Base-by-base conservation (phyloP, 2,888 invertebrate genomes). In the Sinopyrophorus schimmeli region DNA sequence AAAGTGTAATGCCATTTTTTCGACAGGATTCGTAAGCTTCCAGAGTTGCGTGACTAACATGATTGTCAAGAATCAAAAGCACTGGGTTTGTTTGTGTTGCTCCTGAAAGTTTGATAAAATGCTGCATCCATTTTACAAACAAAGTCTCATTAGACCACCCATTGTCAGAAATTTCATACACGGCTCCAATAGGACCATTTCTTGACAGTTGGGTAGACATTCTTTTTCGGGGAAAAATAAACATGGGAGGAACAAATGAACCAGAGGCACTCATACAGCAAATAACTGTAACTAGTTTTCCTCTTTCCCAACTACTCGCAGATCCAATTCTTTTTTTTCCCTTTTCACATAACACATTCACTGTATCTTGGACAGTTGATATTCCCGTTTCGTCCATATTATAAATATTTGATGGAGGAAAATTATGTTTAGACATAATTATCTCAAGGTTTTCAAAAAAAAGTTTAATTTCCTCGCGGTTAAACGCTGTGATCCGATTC, bases 371-470 rank as follows among this genome's bases (percentile, higher is more conserved):
- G 2, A 65, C 64, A 4, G 62, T 67, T 15, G 61, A 60, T 5
- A 64, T 34, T 0, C 60, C 62, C 11, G 60, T 65, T 48, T 67
- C 63, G 51, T 66, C 64, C 6, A 59, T 30, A 51, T 67, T 69
- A 18, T 48, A 68, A n/a, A 67, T 54, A 28, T 44, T 31, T 14
- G 39, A 42, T 6, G 49, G 34, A 9, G 14, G 34, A 34, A 55
- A 55, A 7, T 39, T 52, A 32, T 53, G 16, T 21, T 47, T 48
- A n/a, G 32, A 18, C 12, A 18, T 17, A 7, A 49, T 5, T 9
- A 31, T 32, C 40, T 28, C 37, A 9, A 49, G 18, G 23, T 51
- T 47, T 23, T 34, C 15, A 43, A 49, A 54, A 39, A 47, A 55
- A 3, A 12, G 26, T 5, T 21, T 12, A 5, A 52, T 37, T 31